Percentiles rank a stretch among this genome's conserved stretches.
phyloP scores from a whole-genome alignment of 2,888 invertebrate species.

The Heliothis peltigera region DNA sequence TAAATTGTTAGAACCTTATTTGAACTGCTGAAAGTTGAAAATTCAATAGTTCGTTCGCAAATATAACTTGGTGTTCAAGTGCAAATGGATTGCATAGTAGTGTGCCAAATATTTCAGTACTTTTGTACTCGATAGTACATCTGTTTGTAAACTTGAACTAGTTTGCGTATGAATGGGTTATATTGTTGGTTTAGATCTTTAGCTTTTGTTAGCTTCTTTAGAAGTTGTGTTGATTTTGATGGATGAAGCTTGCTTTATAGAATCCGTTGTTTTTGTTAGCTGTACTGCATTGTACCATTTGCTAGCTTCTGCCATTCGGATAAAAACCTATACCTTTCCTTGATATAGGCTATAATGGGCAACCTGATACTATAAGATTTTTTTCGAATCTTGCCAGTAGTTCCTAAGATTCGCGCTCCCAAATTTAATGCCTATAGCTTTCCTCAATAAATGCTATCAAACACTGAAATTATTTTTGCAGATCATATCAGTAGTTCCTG shows the following conservation, averaged over 20 bases:
- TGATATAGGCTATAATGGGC: too few species aligned
- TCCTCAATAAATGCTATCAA: too few species aligned
- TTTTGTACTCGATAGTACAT: constrained; percentile 74
- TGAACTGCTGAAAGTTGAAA: constrained; percentile 49
- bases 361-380: too few species aligned
- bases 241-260: constrained; percentile 10
- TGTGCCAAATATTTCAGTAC: constrained; percentile 70
- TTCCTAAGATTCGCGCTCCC: too few species aligned
- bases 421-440: too few species aligned
- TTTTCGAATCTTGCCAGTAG: too few species aligned
- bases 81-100: constrained; percentile 75
- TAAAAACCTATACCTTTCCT: too few species aligned
- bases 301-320: too few species aligned
- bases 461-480: too few species aligned
- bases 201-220: constrained; percentile 51
- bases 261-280: not conserved
- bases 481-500: too few species aligned
- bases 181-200: constrained; percentile 65
- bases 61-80: constrained; percentile 52
- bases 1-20: constrained; percentile 40
- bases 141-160: constrained; percentile 86
- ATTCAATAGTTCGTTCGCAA: constrained; percentile 10
- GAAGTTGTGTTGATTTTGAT: constrained; percentile 31
- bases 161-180: constrained; percentile 78
- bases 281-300: too few species aligned